Evolutionary conservation across 2,888 invertebrate genomes (phyloP).

Genomic region (Habrosyne pyritoides): DNA sequence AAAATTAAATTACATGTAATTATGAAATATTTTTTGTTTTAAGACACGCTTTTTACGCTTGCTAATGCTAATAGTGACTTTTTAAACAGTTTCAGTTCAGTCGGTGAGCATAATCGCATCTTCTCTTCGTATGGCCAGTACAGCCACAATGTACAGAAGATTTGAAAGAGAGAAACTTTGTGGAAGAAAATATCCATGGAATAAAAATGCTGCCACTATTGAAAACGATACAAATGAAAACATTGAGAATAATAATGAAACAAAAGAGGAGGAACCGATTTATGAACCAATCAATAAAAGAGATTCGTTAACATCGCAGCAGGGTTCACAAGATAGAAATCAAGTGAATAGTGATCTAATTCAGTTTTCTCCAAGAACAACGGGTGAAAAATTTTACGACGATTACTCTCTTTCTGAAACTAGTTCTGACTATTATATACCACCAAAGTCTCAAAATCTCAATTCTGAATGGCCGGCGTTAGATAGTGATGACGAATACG

Average conservation of each 20-base stretch:
- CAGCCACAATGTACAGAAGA: constrained; percentile 88
- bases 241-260: constrained; percentile 30
- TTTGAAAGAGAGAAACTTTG: constrained; percentile 90
- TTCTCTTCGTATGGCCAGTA: constrained; percentile 86
- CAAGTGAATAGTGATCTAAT: constrained; percentile 64
- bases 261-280: constrained; percentile 44
- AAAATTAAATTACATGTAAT: no score
- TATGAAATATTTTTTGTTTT: no score
- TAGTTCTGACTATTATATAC: constrained; percentile 58
- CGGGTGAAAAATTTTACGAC: constrained; percentile 50
- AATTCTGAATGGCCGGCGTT: constrained; percentile 30
- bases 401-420: constrained; percentile 53
- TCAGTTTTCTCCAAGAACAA: constrained; percentile 63
- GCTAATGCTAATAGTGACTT: neutral
- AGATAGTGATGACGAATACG: constrained; percentile 68
- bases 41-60: no score
- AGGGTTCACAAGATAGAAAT: constrained; percentile 31
- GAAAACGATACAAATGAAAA: constrained; percentile 58
- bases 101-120: constrained; percentile 87
- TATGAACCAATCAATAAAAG: constrained; percentile 57
- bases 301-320: constrained; percentile 32
- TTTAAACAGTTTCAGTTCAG: constrained; percentile 85
- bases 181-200: constrained; percentile 90
- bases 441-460: constrained; percentile 38
- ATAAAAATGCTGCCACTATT: constrained; percentile 40